phyloP scores from a whole-genome alignment of 2,888 invertebrate species.

The Epinotia bilunana region DNA sequence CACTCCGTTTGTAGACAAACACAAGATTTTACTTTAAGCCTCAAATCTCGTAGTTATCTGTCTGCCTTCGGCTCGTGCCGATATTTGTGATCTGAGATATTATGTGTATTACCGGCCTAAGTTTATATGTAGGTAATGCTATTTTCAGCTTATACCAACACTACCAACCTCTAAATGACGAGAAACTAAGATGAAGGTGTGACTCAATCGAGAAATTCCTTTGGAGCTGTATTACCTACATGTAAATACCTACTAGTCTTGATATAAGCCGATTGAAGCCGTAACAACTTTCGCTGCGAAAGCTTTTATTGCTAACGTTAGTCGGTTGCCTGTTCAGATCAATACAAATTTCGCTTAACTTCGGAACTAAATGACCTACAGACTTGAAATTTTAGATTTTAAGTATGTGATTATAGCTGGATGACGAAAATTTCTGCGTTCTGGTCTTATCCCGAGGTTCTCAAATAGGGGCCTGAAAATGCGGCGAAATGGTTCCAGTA shows the following conservation, averaged over 20 bases:
- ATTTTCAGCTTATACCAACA: neutral
- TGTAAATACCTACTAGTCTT: neutral
- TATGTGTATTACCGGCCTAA: neutral
- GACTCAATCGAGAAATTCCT: neutral
- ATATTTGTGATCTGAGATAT: neutral
- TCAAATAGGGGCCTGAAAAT: too few relatives aligned
- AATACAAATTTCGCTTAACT: too few relatives aligned
- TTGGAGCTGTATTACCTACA: neutral
- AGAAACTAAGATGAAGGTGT: neutral
- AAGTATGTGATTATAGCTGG: too few relatives aligned
- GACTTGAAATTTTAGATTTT: too few relatives aligned
- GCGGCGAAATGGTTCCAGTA: too few relatives aligned
- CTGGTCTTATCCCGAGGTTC: too few relatives aligned
- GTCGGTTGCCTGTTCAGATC: neutral
- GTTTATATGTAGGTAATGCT: neutral
- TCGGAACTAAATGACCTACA: too few relatives aligned
- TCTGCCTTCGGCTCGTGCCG: neutral
- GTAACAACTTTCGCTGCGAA: slow-evolving; percentile 25
- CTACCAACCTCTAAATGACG: neutral
- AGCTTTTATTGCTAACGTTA: slow-evolving; percentile 19
- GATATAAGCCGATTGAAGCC: neutral
- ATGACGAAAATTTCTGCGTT: too few relatives aligned
- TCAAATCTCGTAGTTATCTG: neutral
- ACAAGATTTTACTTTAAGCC: neutral
- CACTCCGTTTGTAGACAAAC: neutral